phyloP scores from a whole-genome alignment of 2,113 vertebrate species.

The Strigops habroptila region DNA sequence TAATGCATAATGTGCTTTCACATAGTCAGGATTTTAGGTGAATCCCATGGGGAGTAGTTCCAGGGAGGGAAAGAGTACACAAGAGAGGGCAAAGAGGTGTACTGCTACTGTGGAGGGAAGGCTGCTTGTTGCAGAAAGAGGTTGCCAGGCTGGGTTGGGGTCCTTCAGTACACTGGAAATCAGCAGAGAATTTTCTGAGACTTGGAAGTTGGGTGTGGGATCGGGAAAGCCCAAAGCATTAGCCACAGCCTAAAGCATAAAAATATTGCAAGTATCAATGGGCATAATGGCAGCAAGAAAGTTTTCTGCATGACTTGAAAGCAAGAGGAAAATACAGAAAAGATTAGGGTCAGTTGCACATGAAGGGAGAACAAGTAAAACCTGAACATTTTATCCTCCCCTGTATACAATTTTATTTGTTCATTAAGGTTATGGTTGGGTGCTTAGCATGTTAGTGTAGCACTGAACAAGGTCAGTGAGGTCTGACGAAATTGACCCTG shows the following conservation, averaged over 20 bases:
- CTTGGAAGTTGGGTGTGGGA: neutral
- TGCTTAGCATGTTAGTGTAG: rapidly evolving
- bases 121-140: neutral
- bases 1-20: too few species aligned
- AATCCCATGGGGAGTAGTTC: too few species aligned
- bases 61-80: neutral
- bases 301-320: neutral
- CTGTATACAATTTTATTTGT: neutral
- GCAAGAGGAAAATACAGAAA: neutral
- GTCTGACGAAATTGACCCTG: neutral
- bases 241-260: neutral
- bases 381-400: neutral
- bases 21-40: too few species aligned
- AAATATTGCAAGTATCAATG: neutral
- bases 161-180: rapidly evolving
- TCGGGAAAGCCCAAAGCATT: neutral
- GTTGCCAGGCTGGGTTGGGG: neutral
- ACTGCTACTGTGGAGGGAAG: too few species aligned
- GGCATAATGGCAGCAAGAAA: neutral
- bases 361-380: neutral
- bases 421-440: neutral
- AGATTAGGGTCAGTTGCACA: neutral
- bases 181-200: neutral
- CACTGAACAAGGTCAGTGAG: neutral
- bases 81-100: neutral